phyloP scores from a whole-genome alignment of 1,140 invertebrate genomes.

The Trachelipus rathkii region DNA sequence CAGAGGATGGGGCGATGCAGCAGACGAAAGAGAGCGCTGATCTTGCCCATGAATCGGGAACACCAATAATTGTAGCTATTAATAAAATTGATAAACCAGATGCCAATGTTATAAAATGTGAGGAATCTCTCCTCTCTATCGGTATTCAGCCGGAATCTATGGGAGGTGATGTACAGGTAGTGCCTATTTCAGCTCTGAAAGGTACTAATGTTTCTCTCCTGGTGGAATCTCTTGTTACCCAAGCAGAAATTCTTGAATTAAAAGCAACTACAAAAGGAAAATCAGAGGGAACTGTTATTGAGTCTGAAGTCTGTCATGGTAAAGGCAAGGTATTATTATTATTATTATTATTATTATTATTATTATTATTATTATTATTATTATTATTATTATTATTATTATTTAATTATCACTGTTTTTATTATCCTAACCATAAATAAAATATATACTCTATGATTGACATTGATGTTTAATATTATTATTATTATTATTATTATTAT shows the following conservation, averaged over 20 bases:
- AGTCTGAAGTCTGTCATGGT: conserved; percentile 69
- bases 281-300: conserved; percentile 86
- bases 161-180: conserved; percentile 87
- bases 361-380: conserved; percentile 20
- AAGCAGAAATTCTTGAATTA: conserved; percentile 85
- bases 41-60: conserved; percentile 50
- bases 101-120: conserved; percentile 68
- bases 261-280: conserved; percentile 70
- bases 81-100: conserved; percentile 96
- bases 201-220: conserved; percentile 72
- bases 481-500: no score
- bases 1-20: conserved; percentile 98
- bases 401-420: no score
- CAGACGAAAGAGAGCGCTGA: conserved; percentile 73
- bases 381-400: conserved; percentile 16
- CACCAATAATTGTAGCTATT: conserved; percentile 92
- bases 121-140: conserved; percentile 66
- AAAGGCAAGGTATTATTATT: conserved; percentile 54
- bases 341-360: conserved; percentile 5
- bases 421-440: no score
- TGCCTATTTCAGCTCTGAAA: conserved; percentile 86
- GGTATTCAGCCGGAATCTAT: conserved; percentile 79
- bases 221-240: conserved; percentile 72
- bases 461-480: no score
- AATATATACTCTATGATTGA: no score